Conservation (phyloP, 2,797 vertebrate genomes). For the Hyperoplus lanceolatus region DNA sequence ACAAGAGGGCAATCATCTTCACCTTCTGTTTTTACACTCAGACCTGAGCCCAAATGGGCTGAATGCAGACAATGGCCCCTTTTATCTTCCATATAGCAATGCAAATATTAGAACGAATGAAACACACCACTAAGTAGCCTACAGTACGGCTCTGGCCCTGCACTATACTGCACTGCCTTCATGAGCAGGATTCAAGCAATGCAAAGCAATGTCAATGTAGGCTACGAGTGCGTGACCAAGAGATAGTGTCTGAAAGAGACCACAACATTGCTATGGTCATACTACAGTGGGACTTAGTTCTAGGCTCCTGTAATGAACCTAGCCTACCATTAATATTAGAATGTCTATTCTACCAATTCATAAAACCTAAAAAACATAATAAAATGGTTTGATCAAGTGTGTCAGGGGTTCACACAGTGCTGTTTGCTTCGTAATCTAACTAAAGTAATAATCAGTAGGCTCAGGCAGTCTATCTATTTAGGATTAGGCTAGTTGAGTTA, state of each 20-base stretch:
- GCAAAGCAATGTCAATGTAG: constrained; percentile 16
- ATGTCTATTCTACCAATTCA: neutral
- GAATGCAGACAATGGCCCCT: constrained; percentile 32
- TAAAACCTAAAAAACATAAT: neutral
- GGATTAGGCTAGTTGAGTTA: neutral
- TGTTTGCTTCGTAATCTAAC: neutral
- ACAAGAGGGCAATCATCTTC: constrained; percentile 47
- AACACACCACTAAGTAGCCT: neutral
- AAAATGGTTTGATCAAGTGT: neutral
- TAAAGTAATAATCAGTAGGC: no score
- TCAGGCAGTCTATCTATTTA: neutral
- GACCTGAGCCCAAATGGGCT: constrained; percentile 24
- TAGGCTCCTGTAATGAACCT: no score
- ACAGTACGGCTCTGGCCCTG: constrained; percentile 5
- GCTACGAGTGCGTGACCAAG: neutral
- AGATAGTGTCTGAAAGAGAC: neutral
- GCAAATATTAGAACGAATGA: constrained; percentile 6
- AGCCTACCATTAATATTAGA: no score
- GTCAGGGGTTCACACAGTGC: neutral
- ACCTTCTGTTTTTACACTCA: constrained; percentile 56
- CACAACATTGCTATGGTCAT: neutral
- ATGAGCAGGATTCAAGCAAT: neutral
- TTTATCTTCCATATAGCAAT: constrained; percentile 12
- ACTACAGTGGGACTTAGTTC: neutral
- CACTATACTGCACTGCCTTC: constrained; percentile 20